Conservation (phyloP, 2,888 invertebrate species). For the Nowickia ferox region DNA sequence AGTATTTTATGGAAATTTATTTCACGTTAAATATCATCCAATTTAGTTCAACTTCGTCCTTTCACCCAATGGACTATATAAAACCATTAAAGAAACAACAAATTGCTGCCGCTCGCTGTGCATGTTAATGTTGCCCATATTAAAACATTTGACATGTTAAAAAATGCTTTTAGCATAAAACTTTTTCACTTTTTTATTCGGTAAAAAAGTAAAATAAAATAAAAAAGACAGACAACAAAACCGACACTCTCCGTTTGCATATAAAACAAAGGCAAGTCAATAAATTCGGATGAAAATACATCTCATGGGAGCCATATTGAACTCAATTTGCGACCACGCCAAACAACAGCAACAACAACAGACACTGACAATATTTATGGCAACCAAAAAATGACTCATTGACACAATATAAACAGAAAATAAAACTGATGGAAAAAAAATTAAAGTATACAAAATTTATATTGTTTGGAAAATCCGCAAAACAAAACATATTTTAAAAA, state of each 20-base stretch:
- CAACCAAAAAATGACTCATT: constrained; percentile 72
- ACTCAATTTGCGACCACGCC: constrained; percentile 73
- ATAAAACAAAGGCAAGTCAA: constrained; percentile 72
- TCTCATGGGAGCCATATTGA: constrained; percentile 73
- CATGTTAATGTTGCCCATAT: constrained; percentile 65
- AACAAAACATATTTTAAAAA: constrained; percentile 32
- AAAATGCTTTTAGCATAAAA: constrained; percentile 72
- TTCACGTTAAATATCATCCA: background rate
- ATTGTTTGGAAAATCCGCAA: constrained; percentile 54
- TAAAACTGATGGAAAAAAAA: constrained; percentile 35
- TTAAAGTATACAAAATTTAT: constrained; percentile 50
- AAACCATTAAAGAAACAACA: constrained; percentile 59
- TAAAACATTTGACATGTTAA: constrained; percentile 69
- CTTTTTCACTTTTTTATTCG: constrained; percentile 53
- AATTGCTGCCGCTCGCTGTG: constrained; percentile 56
- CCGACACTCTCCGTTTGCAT: constrained; percentile 66
- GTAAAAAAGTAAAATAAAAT: constrained; percentile 4
- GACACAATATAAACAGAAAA: constrained; percentile 70
- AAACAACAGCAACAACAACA: constrained; percentile 59
- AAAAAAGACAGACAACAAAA: constrained; percentile 41
- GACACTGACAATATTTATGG: constrained; percentile 71
- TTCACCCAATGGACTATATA: constrained; percentile 7
- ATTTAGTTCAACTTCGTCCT: constrained; percentile 9
- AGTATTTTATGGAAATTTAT: too few species aligned
- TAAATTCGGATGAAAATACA: constrained; percentile 70